phyloP scores from a whole-genome alignment of 2,113 vertebrate genomes.

The Grantiella picta region DNA sequence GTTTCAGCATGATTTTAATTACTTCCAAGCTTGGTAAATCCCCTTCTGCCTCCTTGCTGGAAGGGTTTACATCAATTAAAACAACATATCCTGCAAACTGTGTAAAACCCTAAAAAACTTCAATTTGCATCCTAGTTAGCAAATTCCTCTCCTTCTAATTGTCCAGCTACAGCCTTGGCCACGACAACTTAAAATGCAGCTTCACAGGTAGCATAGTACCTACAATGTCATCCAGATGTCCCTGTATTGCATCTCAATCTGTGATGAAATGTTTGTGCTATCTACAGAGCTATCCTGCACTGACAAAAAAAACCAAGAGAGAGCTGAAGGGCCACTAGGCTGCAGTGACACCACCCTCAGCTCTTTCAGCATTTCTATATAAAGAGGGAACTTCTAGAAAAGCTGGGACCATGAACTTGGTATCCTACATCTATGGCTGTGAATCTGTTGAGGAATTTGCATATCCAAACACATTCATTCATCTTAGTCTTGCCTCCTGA shows the following conservation, averaged over 20 bases:
- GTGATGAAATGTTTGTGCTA: background rate
- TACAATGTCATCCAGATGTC: background rate
- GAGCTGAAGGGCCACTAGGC: fast-evolving
- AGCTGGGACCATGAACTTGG: background rate
- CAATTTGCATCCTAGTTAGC: background rate
- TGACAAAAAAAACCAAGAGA: background rate
- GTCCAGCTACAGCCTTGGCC: background rate
- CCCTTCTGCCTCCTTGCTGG: conserved; percentile 3
- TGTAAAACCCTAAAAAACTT: background rate
- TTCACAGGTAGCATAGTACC: background rate
- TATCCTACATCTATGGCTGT: background rate
- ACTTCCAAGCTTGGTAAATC: conserved; percentile 18
- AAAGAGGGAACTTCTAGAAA: background rate
- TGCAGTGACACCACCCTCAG: background rate
- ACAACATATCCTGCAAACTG: background rate
- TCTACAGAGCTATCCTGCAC: background rate
- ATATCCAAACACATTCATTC: background rate
- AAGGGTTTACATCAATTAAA: background rate
- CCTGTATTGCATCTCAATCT: background rate
- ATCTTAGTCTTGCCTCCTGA: background rate
- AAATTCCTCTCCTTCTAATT: background rate
- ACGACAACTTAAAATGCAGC: background rate
- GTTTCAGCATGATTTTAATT: conserved; percentile 26
- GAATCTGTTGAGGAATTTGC: background rate
- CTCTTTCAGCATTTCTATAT: background rate